phyloP scores from a whole-genome alignment of 1,140 invertebrate species.

The Lepeophtheirus salmonis region DNA sequence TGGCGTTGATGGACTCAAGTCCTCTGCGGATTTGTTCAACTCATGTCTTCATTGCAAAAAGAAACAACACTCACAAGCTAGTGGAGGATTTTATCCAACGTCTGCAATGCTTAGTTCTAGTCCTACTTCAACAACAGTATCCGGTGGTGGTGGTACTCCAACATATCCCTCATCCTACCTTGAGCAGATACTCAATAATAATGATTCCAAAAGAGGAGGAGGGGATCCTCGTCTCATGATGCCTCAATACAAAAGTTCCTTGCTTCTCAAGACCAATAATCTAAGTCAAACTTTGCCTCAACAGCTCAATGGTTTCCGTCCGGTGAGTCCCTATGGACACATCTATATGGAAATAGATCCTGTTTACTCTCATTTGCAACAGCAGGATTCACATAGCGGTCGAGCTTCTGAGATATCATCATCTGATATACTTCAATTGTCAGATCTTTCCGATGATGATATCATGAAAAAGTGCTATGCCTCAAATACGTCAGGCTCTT shows the following conservation, averaged over 20 bases:
- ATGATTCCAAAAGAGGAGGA: not conserved
- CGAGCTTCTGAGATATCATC: not conserved
- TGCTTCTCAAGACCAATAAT: not conserved
- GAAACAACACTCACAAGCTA: not conserved
- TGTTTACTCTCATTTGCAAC: constrained; percentile 16
- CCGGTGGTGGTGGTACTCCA: too few relatives aligned
- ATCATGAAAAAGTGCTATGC: not conserved
- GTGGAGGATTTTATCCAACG: not conserved
- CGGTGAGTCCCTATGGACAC: not conserved
- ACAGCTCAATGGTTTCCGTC: not conserved
- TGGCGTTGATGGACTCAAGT: not conserved
- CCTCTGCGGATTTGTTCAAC: not conserved
- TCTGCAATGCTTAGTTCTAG: not conserved
- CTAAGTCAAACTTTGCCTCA: not conserved
- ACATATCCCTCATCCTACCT: too few relatives aligned
- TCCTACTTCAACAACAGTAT: not conserved
- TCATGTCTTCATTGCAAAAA: not conserved
- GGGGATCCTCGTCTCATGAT: not conserved
- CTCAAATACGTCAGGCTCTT: not conserved
- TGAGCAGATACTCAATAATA: not conserved
- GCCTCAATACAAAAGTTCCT: not conserved
- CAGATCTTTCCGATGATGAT: constrained; percentile 18
- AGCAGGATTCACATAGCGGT: too few relatives aligned
- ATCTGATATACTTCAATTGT: constrained; percentile 8
- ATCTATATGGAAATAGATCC: constrained; percentile 19